A percentile compares a stretch with the other conserved stretches of the same genome.
Evolutionary conservation across 2,797 vertebrate species (phyloP).

Genomic region (Tenualosa ilisha): DNA sequence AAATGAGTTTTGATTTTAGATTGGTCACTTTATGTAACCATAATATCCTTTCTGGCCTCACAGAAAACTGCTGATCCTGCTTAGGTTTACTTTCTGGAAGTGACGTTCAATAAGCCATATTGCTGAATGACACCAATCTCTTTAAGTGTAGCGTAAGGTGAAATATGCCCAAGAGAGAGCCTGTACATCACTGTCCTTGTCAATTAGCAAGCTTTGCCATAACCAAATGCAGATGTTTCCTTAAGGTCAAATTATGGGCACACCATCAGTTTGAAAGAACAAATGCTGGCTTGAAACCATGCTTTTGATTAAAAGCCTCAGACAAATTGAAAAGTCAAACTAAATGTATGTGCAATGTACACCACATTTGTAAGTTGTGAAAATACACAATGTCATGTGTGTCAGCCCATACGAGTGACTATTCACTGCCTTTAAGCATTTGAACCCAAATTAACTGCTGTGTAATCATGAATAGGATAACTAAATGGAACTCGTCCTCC

Average conservation of each 20-base stretch:
- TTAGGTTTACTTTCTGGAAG: background rate
- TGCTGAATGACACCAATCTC: background rate
- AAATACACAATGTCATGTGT: background rate
- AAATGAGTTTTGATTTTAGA: background rate
- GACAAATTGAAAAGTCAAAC: background rate
- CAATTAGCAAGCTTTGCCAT: background rate
- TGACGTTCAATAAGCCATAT: background rate
- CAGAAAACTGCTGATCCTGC: background rate
- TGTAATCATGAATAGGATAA: too few species aligned
- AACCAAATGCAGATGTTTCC: background rate
- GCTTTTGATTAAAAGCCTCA: background rate
- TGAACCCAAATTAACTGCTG: background rate
- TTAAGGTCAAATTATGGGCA: background rate
- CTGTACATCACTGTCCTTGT: background rate
- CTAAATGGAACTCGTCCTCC: too few species aligned
- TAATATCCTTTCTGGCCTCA: background rate
- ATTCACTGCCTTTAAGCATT: background rate
- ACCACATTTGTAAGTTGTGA: background rate
- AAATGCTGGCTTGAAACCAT: background rate
- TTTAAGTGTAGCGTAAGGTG: constrained; percentile 11
- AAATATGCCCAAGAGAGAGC: background rate
- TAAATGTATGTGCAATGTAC: background rate
- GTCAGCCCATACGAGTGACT: background rate
- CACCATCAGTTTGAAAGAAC: background rate
- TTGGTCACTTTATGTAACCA: background rate